Conservation (phyloP, 2,888 invertebrate genomes). For the Cryptosula pallasiana region DNA sequence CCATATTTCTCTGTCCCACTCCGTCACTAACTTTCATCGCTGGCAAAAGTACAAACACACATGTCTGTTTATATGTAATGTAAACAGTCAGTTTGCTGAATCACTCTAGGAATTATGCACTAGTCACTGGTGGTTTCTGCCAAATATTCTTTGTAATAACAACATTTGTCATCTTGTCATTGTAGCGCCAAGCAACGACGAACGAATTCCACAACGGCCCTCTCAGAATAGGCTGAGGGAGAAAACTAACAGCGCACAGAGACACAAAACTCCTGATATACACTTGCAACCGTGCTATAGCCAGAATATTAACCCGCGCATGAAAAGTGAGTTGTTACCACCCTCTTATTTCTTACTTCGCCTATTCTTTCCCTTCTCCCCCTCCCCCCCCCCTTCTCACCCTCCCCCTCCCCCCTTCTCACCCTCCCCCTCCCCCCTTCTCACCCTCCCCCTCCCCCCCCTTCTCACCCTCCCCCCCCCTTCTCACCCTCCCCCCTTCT, state of each 20-base stretch:
- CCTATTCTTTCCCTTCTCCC: background rate
- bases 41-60: too few species aligned
- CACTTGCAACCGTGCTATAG: conserved; percentile 1
- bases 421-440: background rate
- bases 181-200: background rate
- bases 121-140: too few species aligned
- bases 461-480: background rate
- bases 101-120: too few species aligned
- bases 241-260: background rate
- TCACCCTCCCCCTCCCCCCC: background rate
- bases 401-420: background rate
- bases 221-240: background rate
- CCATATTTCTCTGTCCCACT: too few species aligned
- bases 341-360: too few species aligned
- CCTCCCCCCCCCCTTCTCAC: background rate
- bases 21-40: too few species aligned
- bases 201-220: background rate
- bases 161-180: too few species aligned
- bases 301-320: background rate
- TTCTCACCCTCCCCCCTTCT: background rate
- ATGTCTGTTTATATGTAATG: too few species aligned
- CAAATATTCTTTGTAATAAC: too few species aligned
- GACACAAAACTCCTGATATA: background rate
- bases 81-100: too few species aligned
- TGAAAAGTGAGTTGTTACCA: background rate